Evolutionary conservation across 1,140 invertebrate species (phyloP), one percentile per base, ranked within the genome.

Genomic region (Anthonomus grandis): DNA sequence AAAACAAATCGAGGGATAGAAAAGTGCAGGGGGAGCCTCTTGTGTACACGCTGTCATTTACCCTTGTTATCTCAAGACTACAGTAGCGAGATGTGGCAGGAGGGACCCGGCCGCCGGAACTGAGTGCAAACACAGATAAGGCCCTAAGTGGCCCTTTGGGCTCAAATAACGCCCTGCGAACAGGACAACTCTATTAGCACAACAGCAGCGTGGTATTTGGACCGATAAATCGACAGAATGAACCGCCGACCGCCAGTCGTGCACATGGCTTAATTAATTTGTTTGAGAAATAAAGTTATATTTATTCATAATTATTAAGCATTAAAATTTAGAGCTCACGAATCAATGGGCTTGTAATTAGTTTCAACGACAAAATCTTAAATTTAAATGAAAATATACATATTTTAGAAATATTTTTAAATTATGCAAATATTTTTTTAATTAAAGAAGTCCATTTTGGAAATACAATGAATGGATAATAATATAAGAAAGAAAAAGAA

Each of bases 41-140:
- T 46, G 59, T 57, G 60, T 58, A 42, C 48, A 45, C 36, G 48
- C 60, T 31, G 45, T 34, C 46, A 38, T 61, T 49, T 61, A 57
- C 54, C 52, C 54, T 62, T 57, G 60, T 62, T 62, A 62, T 62
- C 60, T 62, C 60, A 59, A 62, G 56, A 62, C 60, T 62, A 62
- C 60, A 62, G 60, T 54, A 50, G 60, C 60, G 51, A n/a, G n/a
- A 62, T 52, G 44, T 55, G 53, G 49, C 60, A 47, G 56, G 46
- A 59, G 52, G 56, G 50, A 27, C 60, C 38, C 56, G 46, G 47
- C 27, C 54, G 49, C 13, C 46, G 56, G 57, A 22, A 22, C 45
- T 52, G 60, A 62, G 60, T 62, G 60, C 60, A 62, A 62, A 62
- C 56, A 62, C 25, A 54, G 60, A 62, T 62, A 62, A 62, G 60